Base-by-base conservation (phyloP, 2,888 invertebrate genomes). In the Drosophila demipolita region DNA sequence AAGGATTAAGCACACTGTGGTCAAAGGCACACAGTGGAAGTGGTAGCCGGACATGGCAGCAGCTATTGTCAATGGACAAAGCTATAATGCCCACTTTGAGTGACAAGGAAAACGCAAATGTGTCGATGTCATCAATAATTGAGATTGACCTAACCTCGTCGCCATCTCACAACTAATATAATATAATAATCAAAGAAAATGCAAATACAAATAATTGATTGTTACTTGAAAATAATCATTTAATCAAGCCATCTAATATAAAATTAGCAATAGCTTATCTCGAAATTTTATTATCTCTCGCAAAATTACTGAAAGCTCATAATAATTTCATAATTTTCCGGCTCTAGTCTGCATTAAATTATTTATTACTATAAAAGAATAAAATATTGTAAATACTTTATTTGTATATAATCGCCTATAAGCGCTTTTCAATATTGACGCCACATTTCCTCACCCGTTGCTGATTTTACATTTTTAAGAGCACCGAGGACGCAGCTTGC, bases 141-240 rank as follows among this genome's bases (percentile, higher is more conserved):
- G 78, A 84, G 61, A 84, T 87, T 40, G 87, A 84, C 71, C 48
- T 79, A 15, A 72, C 79, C 29, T 75, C 75, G 49, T 45, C 75
- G 17, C 11, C 33, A 17, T 52, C 73, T 3, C 45, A 58, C 1
- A 63, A 23, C 40, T 78, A 50, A 75, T 66, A 23, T 23, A 23
- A 23, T 23, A 23, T 78, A 50, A 75, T 66, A 12, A 11, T 20
- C 23, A 15, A n/a, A 20, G 26, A 42, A 49, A 70, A 32, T 33
- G 33, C 29, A 59, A 23, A 23, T 7, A 15, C 32, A 52, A 20
- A 12, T 20, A 52, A 52, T 3, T 12, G 3, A 52, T 23, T 23
- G 35, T 4, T 6, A 35, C 17, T 53, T 36, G 0, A 6, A 7
- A 2, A 11, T 6, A 11, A 38, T 6, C 36, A 36, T 11, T 17